Base-by-base conservation (phyloP, 2,888 invertebrate genomes). In the Leptopilina myrica region DNA sequence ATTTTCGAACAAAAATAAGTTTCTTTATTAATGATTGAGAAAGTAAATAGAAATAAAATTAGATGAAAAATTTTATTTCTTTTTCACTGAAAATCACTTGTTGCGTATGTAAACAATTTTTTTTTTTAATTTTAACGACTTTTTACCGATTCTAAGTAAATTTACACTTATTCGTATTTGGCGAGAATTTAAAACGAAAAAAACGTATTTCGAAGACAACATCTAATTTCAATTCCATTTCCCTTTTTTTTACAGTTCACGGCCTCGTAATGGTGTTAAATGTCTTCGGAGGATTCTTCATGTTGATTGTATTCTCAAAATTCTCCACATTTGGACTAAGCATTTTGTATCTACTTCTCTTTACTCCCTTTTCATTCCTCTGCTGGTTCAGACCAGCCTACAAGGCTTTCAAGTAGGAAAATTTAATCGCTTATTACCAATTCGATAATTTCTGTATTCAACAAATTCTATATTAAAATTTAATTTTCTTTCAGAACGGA, bases 331-430 rank as follows among this genome's bases (percentile, higher is more conserved):
- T 99, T 91, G 97, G 98, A 81, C 94, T 99, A 79, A 95, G 97
- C 73, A 94, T 99, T 84, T 94, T 99, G 65, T 99, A 97, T 93
- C 94, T 97, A 84, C 90, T 97, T 76, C 93, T 99, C 49, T 97
- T 99, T 90, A 97, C 98, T 20, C 99, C 99, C 33, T 97, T 98
- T 92, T 98, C 99, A 78, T 99, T 99, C 92, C 93, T 99, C 59
- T 99, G 99, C 92, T 99, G 99, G 99, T 99, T 98, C 93, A 95
- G 99, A 91, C 99, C 99, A 67, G 97, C 98, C 81, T 99, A 99
- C 93, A 99, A 99, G 93, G 99, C 99, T 83, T 99, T 99, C 94
- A 94, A 94, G 95, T 95, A 90, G 83, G 88, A 86, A 77, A 14
- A 20, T 62, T 12, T 9, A 62, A 62, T n/a, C 15, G 20, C 14